These are phyloP conservation scores for Haemorhous mexicanus DNA, from an alignment of 2,113 vertebrate species.

Conservation along the genomic window DNA sequence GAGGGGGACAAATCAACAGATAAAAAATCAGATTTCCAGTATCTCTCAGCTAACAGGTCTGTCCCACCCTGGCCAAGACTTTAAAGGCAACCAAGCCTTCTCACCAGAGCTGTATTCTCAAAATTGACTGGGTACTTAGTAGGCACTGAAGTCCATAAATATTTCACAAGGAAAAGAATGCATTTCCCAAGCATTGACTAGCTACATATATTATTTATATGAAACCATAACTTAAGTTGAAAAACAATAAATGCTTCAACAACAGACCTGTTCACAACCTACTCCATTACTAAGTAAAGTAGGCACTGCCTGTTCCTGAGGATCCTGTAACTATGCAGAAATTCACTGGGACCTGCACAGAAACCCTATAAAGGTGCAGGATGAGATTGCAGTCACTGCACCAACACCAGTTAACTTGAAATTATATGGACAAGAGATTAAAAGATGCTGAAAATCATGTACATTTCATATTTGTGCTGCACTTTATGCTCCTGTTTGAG, in stretches of 20 bases:
- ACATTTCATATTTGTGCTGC: neutral
- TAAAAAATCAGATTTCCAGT: neutral
- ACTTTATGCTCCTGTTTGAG: neutral
- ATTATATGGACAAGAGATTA: neutral
- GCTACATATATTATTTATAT: slow-evolving; percentile 78
- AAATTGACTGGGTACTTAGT: slow-evolving; percentile 72
- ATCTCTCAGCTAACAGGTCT: neutral
- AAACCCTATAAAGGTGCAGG: neutral
- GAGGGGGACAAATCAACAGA: neutral
- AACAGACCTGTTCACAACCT: slow-evolving; percentile 33
- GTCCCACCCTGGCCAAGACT: neutral
- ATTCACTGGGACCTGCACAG: neutral
- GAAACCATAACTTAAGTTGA: slow-evolving; percentile 76
- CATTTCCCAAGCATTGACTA: slow-evolving; percentile 70
- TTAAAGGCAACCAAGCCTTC: slow-evolving; percentile 7
- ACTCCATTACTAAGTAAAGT: slow-evolving; percentile 39
- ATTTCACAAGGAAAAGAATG: slow-evolving; percentile 75
- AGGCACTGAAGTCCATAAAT: slow-evolving; percentile 74
- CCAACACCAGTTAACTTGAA: neutral
- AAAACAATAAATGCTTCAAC: slow-evolving; percentile 68
- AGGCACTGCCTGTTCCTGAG: neutral
- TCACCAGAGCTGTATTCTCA: neutral
- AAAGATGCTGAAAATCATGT: neutral
- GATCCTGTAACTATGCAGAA: neutral
- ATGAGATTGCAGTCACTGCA: neutral